Evolutionary conservation across 1,140 invertebrate genomes (phyloP).

Genomic region (Anthonomus grandis): DNA sequence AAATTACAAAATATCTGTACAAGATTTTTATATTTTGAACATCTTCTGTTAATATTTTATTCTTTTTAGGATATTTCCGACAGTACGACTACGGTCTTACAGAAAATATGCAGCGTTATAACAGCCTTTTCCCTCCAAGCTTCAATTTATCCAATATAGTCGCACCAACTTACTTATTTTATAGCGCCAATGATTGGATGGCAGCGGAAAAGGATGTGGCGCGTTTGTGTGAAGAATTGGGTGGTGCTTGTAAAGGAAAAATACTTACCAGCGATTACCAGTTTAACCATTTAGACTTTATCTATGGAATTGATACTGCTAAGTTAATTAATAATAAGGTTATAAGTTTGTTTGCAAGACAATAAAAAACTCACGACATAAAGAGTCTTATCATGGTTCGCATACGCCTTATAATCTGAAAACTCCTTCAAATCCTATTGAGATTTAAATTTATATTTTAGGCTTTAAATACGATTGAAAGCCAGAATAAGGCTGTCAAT

Average conservation of each 20-base stretch:
- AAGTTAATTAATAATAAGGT: constrained; percentile 54
- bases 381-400: no score
- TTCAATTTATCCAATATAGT: constrained; percentile 58
- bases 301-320: constrained; percentile 57
- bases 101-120: constrained; percentile 51
- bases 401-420: no score
- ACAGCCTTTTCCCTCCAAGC: constrained; percentile 49
- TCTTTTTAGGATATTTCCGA: constrained; percentile 54
- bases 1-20: no score
- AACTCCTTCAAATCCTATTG: no score
- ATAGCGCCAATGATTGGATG: constrained; percentile 54
- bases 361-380: no score
- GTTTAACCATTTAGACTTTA: constrained; percentile 61
- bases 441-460: no score
- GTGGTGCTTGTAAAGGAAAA: constrained; percentile 46
- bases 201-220: constrained; percentile 37
- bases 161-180: constrained; percentile 55
- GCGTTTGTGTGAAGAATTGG: constrained; percentile 46
- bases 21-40: no score
- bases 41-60: no score
- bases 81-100: constrained; percentile 62
- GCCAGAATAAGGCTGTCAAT: no score
- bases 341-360: constrained; percentile 37
- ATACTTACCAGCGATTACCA: constrained; percentile 51
- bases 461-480: no score